Conservation (phyloP, 1,140 invertebrate species). For the Hestina assimilis region DNA sequence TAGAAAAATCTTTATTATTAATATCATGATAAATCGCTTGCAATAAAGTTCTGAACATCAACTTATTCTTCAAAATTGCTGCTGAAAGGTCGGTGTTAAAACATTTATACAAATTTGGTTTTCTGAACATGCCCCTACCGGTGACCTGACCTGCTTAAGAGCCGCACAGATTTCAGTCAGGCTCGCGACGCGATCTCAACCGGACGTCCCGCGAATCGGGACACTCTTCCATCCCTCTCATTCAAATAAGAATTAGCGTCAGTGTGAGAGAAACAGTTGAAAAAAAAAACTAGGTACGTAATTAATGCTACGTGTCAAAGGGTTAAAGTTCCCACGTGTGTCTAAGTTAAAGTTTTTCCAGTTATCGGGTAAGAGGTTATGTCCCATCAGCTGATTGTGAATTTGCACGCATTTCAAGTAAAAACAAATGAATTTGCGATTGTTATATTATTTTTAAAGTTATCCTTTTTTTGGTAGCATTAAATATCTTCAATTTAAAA, state of each 20-base stretch:
- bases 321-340: slow-evolving; percentile 52
- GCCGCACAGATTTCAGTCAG: slow-evolving; percentile 49
- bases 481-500: too few species aligned
- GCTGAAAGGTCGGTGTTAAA: slow-evolving; percentile 8
- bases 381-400: slow-evolving; percentile 6
- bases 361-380: not conserved
- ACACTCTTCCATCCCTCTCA: slow-evolving; percentile 38
- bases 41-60: slow-evolving; percentile 11
- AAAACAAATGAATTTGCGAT: too few species aligned
- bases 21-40: slow-evolving; percentile 10
- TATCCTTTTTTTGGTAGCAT: too few species aligned
- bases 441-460: too few species aligned
- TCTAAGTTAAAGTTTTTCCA: slow-evolving; percentile 31
- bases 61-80: slow-evolving; percentile 9
- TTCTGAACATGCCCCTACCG: slow-evolving; percentile 26
- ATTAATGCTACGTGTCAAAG: slow-evolving; percentile 38
- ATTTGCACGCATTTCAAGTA: too few species aligned
- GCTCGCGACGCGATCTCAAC: slow-evolving; percentile 35
- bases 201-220: slow-evolving; percentile 27
- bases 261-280: slow-evolving; percentile 53
- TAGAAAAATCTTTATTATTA: too few species aligned
- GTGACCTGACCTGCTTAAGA: slow-evolving; percentile 46
- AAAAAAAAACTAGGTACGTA: slow-evolving; percentile 58
- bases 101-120: slow-evolving; percentile 7
- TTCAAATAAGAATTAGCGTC: slow-evolving; percentile 41